Percentiles rank a stretch among this genome's conserved stretches.
These are phyloP conservation scores for Hoplostethus atlanticus DNA, from an alignment of 2,797 vertebrate species.

Conservation along the genomic window DNA sequence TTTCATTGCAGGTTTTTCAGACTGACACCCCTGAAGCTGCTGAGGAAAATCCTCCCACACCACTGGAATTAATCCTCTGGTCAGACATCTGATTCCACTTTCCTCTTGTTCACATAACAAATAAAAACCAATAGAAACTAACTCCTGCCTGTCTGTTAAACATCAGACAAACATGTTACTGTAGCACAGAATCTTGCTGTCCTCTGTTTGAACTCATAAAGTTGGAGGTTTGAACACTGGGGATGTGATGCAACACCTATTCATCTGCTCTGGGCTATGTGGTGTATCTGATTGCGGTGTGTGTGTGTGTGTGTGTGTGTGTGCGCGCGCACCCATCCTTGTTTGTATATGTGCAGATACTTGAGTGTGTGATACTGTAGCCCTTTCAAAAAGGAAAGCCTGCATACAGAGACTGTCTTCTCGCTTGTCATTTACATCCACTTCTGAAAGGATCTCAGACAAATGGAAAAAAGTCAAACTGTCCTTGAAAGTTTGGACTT, in stretches of 20 bases:
- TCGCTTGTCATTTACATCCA: slow-evolving; percentile 9
- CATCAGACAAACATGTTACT: no score
- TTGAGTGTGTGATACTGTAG: not conserved
- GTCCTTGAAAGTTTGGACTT: not conserved
- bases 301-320: slow-evolving; percentile 5
- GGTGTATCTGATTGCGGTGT: not conserved
- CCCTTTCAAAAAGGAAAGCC: slow-evolving; percentile 2
- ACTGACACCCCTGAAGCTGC: no score
- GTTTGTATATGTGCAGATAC: not conserved
- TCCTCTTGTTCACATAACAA: no score
- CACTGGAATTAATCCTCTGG: no score
- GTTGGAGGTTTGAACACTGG: not conserved
- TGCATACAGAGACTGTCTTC: not conserved
- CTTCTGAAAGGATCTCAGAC: slow-evolving; percentile 2
- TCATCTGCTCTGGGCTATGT: not conserved
- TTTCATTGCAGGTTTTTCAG: no score
- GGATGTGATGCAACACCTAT: slow-evolving; percentile 1
- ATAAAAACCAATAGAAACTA: no score
- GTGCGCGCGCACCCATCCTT: not conserved
- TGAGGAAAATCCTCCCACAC: no score
- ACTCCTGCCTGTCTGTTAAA: no score
- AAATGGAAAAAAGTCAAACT: not conserved
- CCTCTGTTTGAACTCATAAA: not conserved
- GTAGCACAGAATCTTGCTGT: not conserved
- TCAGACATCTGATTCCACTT: no score